These are phyloP conservation scores for Phaethon lepturus DNA, from an alignment of 2,113 vertebrate species.

Conservation along the genomic window DNA sequence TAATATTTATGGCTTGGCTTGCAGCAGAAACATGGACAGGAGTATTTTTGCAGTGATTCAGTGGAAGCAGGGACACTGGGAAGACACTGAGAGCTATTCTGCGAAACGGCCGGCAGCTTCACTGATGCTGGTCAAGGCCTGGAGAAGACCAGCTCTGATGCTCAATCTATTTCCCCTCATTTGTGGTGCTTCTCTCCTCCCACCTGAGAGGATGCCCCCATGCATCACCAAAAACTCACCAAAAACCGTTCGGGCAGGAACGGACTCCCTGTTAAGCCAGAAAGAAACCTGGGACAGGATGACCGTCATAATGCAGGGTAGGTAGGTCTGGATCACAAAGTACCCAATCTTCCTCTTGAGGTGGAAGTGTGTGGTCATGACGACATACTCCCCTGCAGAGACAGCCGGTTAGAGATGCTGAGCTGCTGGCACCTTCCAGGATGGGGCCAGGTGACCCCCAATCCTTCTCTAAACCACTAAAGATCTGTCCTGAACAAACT, in stretches of 20 bases:
- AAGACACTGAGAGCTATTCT: not conserved
- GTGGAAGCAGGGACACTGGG: not conserved
- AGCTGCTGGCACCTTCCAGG: not conserved
- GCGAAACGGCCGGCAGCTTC: not conserved
- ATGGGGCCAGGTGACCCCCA: not conserved
- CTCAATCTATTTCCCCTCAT: not conserved
- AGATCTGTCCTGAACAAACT: not conserved
- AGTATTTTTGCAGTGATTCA: not conserved
- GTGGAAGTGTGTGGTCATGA: slow-evolving; percentile 99
- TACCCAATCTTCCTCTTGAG: slow-evolving; percentile 99
- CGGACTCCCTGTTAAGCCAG: slow-evolving; percentile 98
- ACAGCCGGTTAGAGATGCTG: slow-evolving; percentile 25
- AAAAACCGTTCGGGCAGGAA: slow-evolving; percentile 96
- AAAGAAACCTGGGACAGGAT: slow-evolving; percentile 99
- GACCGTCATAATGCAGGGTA: slow-evolving; percentile 99
- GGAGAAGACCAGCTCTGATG: not conserved
- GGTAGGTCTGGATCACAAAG: slow-evolving; percentile 98
- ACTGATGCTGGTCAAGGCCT: not conserved
- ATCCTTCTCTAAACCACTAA: not conserved
- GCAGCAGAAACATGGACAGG: not conserved
- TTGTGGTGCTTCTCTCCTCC: not conserved
- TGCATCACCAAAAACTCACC: slow-evolving; percentile 90
- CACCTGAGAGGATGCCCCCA: not conserved
- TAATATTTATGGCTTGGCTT: slow-evolving; percentile 25
- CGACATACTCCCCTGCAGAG: slow-evolving; percentile 92